Evolutionary conservation across 2,113 vertebrate genomes (phyloP).

Genomic region (Zosterops hypoxanthus): DNA sequence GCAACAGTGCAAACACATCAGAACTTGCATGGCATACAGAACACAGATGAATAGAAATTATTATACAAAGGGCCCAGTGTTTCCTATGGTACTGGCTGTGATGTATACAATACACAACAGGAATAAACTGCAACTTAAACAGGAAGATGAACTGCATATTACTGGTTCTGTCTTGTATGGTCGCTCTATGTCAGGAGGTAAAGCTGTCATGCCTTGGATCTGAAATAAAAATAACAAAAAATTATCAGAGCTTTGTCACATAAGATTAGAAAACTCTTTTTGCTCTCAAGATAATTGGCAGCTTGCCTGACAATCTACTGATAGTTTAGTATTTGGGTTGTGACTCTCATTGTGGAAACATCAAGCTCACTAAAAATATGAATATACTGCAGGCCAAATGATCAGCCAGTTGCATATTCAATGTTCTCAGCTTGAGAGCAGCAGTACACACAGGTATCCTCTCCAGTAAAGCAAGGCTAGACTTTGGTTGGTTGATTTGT

Average conservation of each 20-base stretch:
- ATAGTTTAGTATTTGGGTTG: not conserved
- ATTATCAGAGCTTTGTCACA: not conserved
- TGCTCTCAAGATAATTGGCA: not conserved
- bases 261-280: not conserved
- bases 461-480: not conserved
- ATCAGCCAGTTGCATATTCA: not conserved
- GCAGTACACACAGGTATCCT: not conserved
- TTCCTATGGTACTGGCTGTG: not conserved
- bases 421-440: not conserved
- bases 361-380: not conserved
- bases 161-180: slow-evolving; percentile 66
- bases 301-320: not conserved
- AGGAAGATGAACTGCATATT: slow-evolving; percentile 60
- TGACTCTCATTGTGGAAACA: not conserved
- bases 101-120: not conserved
- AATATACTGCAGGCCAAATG: not conserved
- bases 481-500: not conserved
- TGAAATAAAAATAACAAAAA: slow-evolving; percentile 49
- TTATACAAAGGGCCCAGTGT: not conserved
- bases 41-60: not conserved
- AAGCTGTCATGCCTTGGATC: slow-evolving; percentile 81
- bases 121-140: not conserved
- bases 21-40: slow-evolving; percentile 21
- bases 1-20: slow-evolving; percentile 72
- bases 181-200: slow-evolving; percentile 73